These are phyloP conservation scores for Eristalinus sepulchralis DNA, from an alignment of 2,888 invertebrate species.

Conservation along the genomic window DNA sequence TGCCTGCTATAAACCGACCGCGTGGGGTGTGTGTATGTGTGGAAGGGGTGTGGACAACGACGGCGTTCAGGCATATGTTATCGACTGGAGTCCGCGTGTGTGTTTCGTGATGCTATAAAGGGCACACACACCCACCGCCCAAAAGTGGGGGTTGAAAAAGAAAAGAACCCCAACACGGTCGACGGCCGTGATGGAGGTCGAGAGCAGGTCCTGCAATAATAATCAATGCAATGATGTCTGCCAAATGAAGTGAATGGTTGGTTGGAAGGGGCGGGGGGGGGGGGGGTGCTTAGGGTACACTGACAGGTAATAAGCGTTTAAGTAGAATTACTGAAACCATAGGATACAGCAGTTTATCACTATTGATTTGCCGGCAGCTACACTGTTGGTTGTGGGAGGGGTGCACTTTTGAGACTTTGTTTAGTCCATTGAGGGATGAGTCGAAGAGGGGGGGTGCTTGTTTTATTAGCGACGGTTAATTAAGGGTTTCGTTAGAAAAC, in stretches of 20 bases:
- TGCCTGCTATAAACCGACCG: not conserved
- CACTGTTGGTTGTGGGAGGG: not conserved
- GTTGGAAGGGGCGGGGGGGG: not conserved
- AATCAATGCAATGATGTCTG: not conserved
- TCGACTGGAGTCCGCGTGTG: not conserved
- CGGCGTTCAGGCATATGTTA: not conserved
- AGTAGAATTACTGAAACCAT: not conserved
- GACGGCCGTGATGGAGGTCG: not conserved
- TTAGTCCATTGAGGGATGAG: too few relatives aligned
- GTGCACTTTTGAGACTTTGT: too few relatives aligned
- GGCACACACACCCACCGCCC: not conserved
- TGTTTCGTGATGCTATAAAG: not conserved
- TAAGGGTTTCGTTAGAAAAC: too few relatives aligned
- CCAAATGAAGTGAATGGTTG: not conserved
- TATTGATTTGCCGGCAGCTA: not conserved
- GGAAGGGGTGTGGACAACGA: not conserved
- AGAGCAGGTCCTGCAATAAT: not conserved
- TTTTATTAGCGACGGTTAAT: too few relatives aligned
- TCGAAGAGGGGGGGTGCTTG: too few relatives aligned
- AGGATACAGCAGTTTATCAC: not conserved
- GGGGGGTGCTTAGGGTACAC: not conserved
- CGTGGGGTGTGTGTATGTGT: not conserved
- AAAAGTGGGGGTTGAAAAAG: not conserved
- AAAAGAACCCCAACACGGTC: not conserved
- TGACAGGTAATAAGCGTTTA: not conserved